Conservation (phyloP, 2,113 vertebrate species). For the Lutjanus erythropterus region DNA sequence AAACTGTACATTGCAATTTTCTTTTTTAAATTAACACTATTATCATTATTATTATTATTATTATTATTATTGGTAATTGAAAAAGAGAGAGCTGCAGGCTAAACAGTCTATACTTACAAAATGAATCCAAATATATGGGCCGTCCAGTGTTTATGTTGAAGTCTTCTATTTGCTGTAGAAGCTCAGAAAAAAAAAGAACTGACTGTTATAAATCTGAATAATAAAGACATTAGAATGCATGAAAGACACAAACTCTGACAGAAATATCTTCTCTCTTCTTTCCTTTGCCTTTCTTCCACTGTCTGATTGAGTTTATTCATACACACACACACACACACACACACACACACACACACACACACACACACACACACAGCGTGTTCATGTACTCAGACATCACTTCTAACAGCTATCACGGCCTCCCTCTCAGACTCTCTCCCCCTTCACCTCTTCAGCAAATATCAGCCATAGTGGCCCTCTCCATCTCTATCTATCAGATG, state of each 20-base stretch:
- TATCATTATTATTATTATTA: too few species aligned
- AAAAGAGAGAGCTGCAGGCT: neutral
- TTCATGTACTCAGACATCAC: slow-evolving; percentile 16
- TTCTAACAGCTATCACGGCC: neutral
- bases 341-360: too few species aligned
- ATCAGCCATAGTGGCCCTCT: slow-evolving; percentile 38
- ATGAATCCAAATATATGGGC: neutral
- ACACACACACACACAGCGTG: too few species aligned
- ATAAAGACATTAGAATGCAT: slow-evolving; percentile 26
- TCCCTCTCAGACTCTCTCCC: neutral
- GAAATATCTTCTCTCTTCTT: neutral
- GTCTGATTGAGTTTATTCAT: slow-evolving; percentile 33
- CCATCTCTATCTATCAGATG: slow-evolving; percentile 58
- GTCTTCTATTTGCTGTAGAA: neutral
- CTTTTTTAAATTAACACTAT: neutral
- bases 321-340: neutral
- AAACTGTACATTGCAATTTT: neutral
- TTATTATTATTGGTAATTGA: neutral
- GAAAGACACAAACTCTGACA: slow-evolving; percentile 9
- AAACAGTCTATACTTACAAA: neutral
- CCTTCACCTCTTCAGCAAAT: slow-evolving; percentile 50
- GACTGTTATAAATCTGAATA: slow-evolving; percentile 31
- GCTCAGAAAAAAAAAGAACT: neutral
- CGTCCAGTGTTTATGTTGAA: neutral
- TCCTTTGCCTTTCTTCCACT: neutral